Base-by-base conservation (phyloP, 2,797 vertebrate species). In the Neosalanx taihuensis region DNA sequence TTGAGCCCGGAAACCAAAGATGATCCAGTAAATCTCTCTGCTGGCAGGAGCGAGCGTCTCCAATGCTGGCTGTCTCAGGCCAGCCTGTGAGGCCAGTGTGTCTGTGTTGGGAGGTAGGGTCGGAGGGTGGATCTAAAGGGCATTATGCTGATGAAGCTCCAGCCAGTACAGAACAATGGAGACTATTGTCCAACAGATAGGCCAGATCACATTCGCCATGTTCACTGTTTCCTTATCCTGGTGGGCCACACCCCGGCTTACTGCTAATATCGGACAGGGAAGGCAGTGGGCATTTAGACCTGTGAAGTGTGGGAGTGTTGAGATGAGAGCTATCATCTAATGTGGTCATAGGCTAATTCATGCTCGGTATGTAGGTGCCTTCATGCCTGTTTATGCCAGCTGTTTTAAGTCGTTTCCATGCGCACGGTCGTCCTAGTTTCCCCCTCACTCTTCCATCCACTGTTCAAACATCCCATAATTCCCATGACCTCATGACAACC, bases 191-290 rank as follows among this genome's bases (percentile, higher is more conserved):
- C 81, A 76, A 81, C 79, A 79, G 77, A 76, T 51, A 72, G 79
- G 72, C 77, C 78, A 81, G 88, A 91, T 91, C 83, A 76, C 86
- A 85, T 91, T 92, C 85, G 86, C 82, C 86, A 57, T 56, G 82
- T 29, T 20, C 31, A 26, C 76, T 81, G 72, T 89, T 88, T 81
- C 86, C 86, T 73, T 77, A 79, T 89, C 83, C 79, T 84, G 72
- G 71, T 73, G 67, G 76, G 77, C 88, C 84, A 81, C 86, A 81
- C 86, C 84, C 83, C 83, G 35, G 58, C 29, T 83, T 35, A 62
- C 41, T 15, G 23, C 41, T 3, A 13, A 13, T 46, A 46, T 46
- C 12, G 41, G 12, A 46, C 41, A 46, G 41, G 41, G 26, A 12
- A 37, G 37, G 35, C 71, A 26, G 41, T 37, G 29, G 57, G 57